A percentile compares a stretch with the other conserved stretches of the same genome.
Conservation (phyloP, 2,113 vertebrate genomes). For the Malaclemys terrapin region DNA sequence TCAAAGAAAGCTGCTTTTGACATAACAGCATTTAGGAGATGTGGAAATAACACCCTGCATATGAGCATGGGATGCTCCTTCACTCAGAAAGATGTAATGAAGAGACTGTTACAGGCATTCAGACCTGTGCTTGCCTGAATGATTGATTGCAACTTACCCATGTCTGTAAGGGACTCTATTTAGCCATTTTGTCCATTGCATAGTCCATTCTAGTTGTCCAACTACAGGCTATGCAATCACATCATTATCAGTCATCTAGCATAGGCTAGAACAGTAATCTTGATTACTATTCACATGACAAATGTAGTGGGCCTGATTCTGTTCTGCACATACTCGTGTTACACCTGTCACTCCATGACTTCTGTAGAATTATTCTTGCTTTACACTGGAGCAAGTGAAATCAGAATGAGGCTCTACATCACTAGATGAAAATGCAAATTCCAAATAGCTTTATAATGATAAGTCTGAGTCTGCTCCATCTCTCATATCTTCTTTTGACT, state of each 20-base stretch:
- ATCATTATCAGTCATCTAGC: background rate
- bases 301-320: background rate
- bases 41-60: background rate
- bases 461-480: background rate
- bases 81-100: background rate
- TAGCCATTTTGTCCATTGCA: background rate
- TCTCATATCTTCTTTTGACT: background rate
- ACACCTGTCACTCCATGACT: background rate
- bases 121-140: slow-evolving; percentile 15
- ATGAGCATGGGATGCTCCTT: background rate
- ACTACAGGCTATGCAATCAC: background rate
- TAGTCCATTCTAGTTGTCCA: background rate
- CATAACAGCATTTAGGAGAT: background rate
- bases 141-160: background rate
- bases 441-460: background rate
- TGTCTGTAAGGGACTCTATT: background rate
- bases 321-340: background rate
- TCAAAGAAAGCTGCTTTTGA: background rate
- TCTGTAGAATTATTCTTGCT: background rate
- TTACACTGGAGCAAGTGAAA: background rate
- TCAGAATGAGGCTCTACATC: background rate
- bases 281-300: background rate
- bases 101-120: background rate
- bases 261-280: background rate
- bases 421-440: background rate